phyloP scores from a whole-genome alignment of 2,888 invertebrate genomes.

The Agonopterix heracliana region DNA sequence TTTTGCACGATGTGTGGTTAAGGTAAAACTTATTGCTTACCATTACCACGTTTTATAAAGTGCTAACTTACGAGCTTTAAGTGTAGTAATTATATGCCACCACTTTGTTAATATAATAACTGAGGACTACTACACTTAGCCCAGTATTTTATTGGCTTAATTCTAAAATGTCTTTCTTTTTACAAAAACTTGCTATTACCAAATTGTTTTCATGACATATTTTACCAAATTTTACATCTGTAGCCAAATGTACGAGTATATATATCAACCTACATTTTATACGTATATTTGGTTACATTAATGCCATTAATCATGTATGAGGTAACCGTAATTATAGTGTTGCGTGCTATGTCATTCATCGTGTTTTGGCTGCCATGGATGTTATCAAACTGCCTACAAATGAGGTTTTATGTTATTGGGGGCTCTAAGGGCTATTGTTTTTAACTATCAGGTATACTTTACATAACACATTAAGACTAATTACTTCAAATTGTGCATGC shows the following conservation, averaged over 20 bases:
- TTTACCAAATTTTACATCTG: too few species aligned
- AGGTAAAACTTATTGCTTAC: not conserved
- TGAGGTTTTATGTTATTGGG: slow-evolving; percentile 35
- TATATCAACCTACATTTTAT: too few species aligned
- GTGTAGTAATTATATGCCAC: slow-evolving; percentile 14
- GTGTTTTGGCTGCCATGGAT: slow-evolving; percentile 38
- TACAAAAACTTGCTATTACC: too few species aligned
- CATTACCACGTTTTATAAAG: slow-evolving; percentile 3
- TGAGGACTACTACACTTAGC: too few species aligned
- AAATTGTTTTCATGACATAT: too few species aligned
- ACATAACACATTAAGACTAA: not conserved
- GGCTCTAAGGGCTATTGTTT: not conserved
- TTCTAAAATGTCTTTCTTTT: too few species aligned
- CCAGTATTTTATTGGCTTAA: too few species aligned
- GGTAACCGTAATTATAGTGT: slow-evolving; percentile 53
- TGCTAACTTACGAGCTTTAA: slow-evolving; percentile 9
- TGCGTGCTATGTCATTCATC: slow-evolving; percentile 58
- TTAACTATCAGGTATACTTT: not conserved
- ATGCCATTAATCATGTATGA: slow-evolving; percentile 34
- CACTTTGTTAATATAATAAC: too few species aligned
- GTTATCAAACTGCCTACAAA: slow-evolving; percentile 48
- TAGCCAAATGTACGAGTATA: too few species aligned
- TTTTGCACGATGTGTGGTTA: slow-evolving; percentile 5
- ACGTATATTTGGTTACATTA: too few species aligned
- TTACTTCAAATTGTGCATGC: too few species aligned